Evolutionary conservation across 2,113 vertebrate genomes (phyloP), one percentile per base, ranked within the genome.

Genomic region (Nothocercus nigrocapillus): DNA sequence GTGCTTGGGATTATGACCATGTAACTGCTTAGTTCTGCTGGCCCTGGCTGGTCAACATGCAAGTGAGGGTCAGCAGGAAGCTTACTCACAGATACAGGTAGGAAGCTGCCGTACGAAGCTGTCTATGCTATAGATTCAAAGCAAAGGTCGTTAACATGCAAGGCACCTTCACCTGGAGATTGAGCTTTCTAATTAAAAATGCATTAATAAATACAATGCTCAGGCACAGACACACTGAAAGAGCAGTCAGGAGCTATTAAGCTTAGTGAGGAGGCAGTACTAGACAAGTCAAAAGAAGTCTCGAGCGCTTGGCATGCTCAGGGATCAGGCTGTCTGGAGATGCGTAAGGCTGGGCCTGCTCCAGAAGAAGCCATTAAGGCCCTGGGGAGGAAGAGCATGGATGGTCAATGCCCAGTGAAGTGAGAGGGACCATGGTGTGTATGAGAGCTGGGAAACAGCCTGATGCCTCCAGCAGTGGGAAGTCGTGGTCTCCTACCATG

Each of bases 171-270:
- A 85, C 68, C 44, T 49, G 47, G 61, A 90, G 93, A 88, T 36
- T 51, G 85, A 94, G 85, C 82, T 77, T 90, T 79, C 85, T 94
- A 91, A 94, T 95, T 97, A 95, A 95, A 96, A 96, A 83, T 70
- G 72, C 94, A 85, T 93, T 95, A 91, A 95, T 96, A 91, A 95
- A 94, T 90, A 64, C 85, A 70, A 28, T 1, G 11, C 38, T 82
- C 3, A 1, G 67, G 64, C 45, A n/a, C 7, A 81, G 77, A 6
- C 32, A 10, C 1, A 4, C 51, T 45, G 47, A 85, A 49, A 54
- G 70, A 86, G 61, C 85, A 80, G 59, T 44, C 79, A 70, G 89
- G 49, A 88, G 73, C 66, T 87, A 22, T 82, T 77, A 90, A 81
- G 69, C 56, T n/a, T 10, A 85, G 81, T 17, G 72, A 88, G 85